Base-by-base conservation (phyloP, 2,888 invertebrate genomes). In the Ethmia dodecea region DNA sequence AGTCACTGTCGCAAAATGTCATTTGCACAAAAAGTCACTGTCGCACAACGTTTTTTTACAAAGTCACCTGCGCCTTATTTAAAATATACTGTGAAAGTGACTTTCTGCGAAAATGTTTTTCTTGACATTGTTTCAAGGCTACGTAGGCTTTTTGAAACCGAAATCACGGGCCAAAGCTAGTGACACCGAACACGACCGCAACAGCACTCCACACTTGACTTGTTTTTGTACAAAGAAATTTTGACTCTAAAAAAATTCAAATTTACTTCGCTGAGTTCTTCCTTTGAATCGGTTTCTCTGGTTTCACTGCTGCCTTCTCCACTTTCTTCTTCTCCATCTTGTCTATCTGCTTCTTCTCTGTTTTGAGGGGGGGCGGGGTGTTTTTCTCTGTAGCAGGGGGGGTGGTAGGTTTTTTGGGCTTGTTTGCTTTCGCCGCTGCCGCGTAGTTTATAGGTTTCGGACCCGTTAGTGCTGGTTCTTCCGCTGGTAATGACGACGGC, bases 361-460 rank as follows among this genome's bases (percentile, higher is more conserved):
- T 31, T 30, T 22, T 38, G 11, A 10, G 22, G 10, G 49, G 45
- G 11, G 48, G 3, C 37, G 34, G 13, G 3, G 38, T 33, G 14
- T 3, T 40, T 25, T 62, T 60, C n/a, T 66, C 60, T 1, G 49
- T 37, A 2, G 49, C 37, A 4, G 61, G 56, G 0, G 67, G 60
- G 0, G 64, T 40, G 1, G 55, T 45, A 4, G 70, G 49, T 22
- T 71, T 69, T 13, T 78, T 78, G 3, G 83, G 77, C 28, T 83
- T 84, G 57, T 71, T 76, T 0, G 86, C 81, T 36, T 72, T 75
- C 6, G 86, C 86, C 0, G 86, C 86, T 0, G 86, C 86, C 4
- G 86, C 86, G 47, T 86, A 86, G 65, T 86, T 86, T 13, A 84
- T 77, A 0, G 86, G 86, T 38, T 86, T 86, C 25, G 64, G 52